Percentiles rank a stretch among this genome's conserved stretches.
Conservation (phyloP, 1,140 invertebrate species). For the Camponotus floridanus region DNA sequence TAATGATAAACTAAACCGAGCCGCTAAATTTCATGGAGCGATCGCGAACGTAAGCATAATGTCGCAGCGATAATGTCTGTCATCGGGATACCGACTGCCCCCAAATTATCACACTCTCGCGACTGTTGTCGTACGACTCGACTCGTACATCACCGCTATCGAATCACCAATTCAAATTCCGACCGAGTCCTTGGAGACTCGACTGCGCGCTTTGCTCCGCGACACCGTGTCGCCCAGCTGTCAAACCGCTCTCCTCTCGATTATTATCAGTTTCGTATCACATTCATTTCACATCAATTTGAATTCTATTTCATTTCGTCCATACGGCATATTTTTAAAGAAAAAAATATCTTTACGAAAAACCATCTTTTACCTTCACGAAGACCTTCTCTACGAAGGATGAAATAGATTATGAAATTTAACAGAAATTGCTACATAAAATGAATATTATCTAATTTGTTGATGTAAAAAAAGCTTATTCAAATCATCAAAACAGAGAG, state of each 20-base stretch:
- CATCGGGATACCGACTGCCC: not conserved
- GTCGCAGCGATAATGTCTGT: conserved; percentile 44
- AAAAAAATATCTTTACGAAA: no score
- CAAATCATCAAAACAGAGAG: no score
- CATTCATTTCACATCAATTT: conserved; percentile 49
- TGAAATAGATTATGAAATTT: no score
- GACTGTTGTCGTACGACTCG: not conserved
- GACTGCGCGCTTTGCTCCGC: not conserved
- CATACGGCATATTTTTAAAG: not conserved
- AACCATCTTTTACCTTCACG: not conserved
- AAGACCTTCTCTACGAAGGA: not conserved
- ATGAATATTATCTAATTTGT: no score
- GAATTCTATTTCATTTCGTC: conserved; percentile 42
- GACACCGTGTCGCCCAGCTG: not conserved
- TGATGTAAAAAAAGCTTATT: no score
- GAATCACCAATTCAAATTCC: conserved; percentile 50
- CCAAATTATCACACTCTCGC: conserved; percentile 32
- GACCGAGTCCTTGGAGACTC: not conserved
- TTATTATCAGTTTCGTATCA: conserved; percentile 53
- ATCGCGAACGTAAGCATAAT: conserved; percentile 7
- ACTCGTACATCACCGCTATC: not conserved
- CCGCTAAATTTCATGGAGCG: conserved; percentile 27
- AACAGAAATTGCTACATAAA: no score
- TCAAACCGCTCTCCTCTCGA: conserved; percentile 2
- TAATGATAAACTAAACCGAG: conserved; percentile 45